Conservation (phyloP, 1,140 invertebrate species). For the Sminthurides bifidus region DNA sequence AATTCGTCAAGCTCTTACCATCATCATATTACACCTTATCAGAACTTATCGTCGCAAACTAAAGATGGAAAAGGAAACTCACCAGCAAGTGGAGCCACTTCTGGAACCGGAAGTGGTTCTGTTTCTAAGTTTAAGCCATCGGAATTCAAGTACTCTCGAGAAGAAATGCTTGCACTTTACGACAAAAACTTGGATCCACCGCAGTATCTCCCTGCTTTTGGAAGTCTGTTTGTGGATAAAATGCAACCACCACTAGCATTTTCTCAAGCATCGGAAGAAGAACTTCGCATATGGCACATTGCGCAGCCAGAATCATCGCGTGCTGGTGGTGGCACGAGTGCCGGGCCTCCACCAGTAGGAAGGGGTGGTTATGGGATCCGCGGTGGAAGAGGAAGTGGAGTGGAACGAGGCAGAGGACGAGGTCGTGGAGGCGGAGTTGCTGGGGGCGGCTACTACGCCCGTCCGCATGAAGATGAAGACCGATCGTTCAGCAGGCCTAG, state of each 20-base stretch:
- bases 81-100: background rate
- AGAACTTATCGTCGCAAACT: constrained; percentile 4
- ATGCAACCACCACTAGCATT: constrained; percentile 63
- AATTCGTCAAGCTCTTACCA: constrained; percentile 6
- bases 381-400: constrained; percentile 41
- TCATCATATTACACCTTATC: constrained; percentile 1
- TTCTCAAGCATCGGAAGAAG: constrained; percentile 64
- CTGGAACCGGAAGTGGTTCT: constrained; percentile 30
- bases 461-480: constrained; percentile 31
- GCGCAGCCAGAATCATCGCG: constrained; percentile 31
- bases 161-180: constrained; percentile 77
- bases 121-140: constrained; percentile 50
- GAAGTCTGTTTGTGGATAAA: constrained; percentile 58
- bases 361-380: constrained; percentile 37
- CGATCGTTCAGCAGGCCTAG: constrained; percentile 30
- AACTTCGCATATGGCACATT: constrained; percentile 47
- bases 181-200: constrained; percentile 54
- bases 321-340: constrained; percentile 32
- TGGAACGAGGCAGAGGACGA: constrained; percentile 38
- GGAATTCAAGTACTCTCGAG: constrained; percentile 66
- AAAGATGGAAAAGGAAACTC: constrained; percentile 16
- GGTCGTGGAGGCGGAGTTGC: constrained; percentile 35
- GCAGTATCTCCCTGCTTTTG: constrained; percentile 50
- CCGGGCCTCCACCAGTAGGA: constrained; percentile 33
- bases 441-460: constrained; percentile 27